phyloP scores from a whole-genome alignment of 2,888 invertebrate species.

The Pristionchus mayeri region DNA sequence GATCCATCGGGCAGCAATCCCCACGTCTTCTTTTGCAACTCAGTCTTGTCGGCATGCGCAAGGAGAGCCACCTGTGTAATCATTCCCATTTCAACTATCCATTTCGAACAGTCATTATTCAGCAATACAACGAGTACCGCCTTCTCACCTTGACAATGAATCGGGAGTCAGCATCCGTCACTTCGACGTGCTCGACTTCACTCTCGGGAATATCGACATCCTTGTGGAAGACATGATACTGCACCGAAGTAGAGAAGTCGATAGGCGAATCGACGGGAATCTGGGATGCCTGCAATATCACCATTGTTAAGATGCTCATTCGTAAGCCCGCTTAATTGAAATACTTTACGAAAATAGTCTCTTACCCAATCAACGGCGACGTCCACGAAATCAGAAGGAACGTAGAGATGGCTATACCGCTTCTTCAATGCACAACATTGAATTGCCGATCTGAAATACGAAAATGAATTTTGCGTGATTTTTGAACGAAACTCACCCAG shows the following conservation, averaged over 20 bases:
- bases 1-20: constrained; percentile 73
- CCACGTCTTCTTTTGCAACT: constrained; percentile 85
- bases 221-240: constrained; percentile 86
- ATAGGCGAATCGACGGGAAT: constrained; percentile 76
- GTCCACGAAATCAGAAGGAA: constrained; percentile 95
- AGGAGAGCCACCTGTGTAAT: constrained; percentile 89
- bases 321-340: constrained; percentile 81
- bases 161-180: constrained; percentile 87
- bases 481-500: constrained; percentile 52
- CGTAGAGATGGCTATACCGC: constrained; percentile 90
- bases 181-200: constrained; percentile 77
- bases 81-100: constrained; percentile 55
- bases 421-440: constrained; percentile 82
- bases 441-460: constrained; percentile 49
- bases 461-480: not conserved
- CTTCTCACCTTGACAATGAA: constrained; percentile 89
- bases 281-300: constrained; percentile 75
- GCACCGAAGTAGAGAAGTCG: constrained; percentile 82
- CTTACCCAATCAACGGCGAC: constrained; percentile 89
- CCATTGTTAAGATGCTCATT: constrained; percentile 86
- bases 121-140: not conserved
- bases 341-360: constrained; percentile 50
- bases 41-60: constrained; percentile 88
- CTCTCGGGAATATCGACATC: constrained; percentile 83
- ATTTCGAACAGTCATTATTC: not conserved